Conservation (phyloP, 2,888 invertebrate genomes). For the Trissonchulus sp. region DNA sequence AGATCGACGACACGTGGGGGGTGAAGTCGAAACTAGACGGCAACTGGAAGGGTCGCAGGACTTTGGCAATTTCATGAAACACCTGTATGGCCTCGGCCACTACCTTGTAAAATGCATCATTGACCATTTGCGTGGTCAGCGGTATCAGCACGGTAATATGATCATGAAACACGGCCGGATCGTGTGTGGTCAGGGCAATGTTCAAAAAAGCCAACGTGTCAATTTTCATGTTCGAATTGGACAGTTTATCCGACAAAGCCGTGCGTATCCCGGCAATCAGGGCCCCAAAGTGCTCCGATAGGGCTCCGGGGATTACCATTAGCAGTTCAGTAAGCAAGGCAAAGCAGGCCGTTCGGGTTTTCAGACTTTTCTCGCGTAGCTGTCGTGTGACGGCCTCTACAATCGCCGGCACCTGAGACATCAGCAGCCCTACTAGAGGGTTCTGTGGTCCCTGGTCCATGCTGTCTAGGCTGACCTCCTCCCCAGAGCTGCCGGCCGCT, state of each 20-base stretch:
- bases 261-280: slow-evolving; percentile 83
- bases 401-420: slow-evolving; percentile 65
- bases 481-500: slow-evolving; percentile 32
- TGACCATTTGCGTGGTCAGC: slow-evolving; percentile 78
- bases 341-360: slow-evolving; percentile 85
- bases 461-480: slow-evolving; percentile 20
- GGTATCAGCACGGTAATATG: slow-evolving; percentile 52
- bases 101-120: slow-evolving; percentile 96
- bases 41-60: slow-evolving; percentile 68
- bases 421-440: slow-evolving; percentile 30
- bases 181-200: slow-evolving; percentile 72
- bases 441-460: slow-evolving; percentile 1
- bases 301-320: slow-evolving; percentile 76
- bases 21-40: slow-evolving; percentile 66
- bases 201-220: slow-evolving; percentile 87
- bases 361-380: slow-evolving; percentile 70
- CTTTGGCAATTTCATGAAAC: slow-evolving; percentile 84
- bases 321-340: slow-evolving; percentile 81
- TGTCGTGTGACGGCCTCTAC: slow-evolving; percentile 82
- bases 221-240: slow-evolving; percentile 59
- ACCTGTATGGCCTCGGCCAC: slow-evolving; percentile 90
- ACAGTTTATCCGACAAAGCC: slow-evolving; percentile 40
- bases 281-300: slow-evolving; percentile 73
- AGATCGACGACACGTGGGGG: slow-evolving; percentile 68
- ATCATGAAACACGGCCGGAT: slow-evolving; percentile 67